Percentiles rank a stretch among this genome's conserved stretches.
phyloP scores from a whole-genome alignment of 2,888 invertebrate genomes.

The Drosophila heteroneura region DNA sequence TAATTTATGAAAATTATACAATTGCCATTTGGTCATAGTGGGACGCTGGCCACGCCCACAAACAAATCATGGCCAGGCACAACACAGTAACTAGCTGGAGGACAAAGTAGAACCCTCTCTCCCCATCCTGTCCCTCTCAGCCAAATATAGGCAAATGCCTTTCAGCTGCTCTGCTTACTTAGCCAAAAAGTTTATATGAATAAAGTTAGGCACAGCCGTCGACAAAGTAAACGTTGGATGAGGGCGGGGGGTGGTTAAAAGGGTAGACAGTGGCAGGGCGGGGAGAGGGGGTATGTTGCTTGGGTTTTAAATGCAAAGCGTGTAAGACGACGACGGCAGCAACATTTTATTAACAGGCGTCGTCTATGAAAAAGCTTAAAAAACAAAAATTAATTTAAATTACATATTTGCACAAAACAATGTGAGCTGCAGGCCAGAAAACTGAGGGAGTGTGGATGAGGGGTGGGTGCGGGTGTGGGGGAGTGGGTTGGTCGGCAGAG shows the following conservation, averaged over 20 bases:
- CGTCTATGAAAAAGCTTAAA: constrained; percentile 72
- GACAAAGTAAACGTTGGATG: constrained; percentile 23
- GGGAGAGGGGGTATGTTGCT: background rate
- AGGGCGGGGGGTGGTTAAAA: background rate
- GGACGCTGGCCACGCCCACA: constrained; percentile 38
- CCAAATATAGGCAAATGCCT: constrained; percentile 54
- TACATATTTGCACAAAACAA: constrained; percentile 77
- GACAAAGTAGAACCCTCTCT: background rate
- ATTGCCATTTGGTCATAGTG: constrained; percentile 47
- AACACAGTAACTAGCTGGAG: constrained; percentile 1
- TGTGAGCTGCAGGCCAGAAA: constrained; percentile 36
- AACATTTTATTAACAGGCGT: constrained; percentile 76
- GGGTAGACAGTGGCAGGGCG: background rate
- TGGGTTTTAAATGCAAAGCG: constrained; percentile 17
- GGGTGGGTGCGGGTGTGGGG: background rate
- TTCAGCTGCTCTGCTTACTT: constrained; percentile 73
- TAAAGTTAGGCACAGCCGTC: constrained; percentile 66
- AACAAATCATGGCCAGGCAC: constrained; percentile 53
- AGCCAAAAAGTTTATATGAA: constrained; percentile 77
- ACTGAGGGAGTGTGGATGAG: too few species aligned
- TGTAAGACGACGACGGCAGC: constrained; percentile 30
- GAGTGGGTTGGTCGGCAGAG: background rate
- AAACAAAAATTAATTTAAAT: constrained; percentile 80
- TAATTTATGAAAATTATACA: constrained; percentile 79
- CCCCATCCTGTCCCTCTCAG: background rate